phyloP scores from a whole-genome alignment of 2,797 vertebrate genomes.

The Sebastes steindachneri region DNA sequence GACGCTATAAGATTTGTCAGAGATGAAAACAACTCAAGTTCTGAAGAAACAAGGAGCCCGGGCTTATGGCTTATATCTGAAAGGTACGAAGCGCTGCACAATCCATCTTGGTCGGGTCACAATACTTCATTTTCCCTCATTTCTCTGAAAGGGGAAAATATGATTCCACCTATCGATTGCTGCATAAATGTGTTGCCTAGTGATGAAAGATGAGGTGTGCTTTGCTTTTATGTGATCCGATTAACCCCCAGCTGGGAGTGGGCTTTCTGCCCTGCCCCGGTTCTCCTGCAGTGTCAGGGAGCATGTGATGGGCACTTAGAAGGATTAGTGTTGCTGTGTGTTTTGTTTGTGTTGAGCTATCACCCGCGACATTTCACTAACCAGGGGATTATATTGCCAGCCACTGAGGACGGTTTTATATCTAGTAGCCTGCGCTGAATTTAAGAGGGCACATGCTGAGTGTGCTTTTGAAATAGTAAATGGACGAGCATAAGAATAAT shows the following conservation, averaged over 20 bases:
- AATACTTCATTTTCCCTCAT: constrained; percentile 74
- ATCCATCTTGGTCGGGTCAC: constrained; percentile 68
- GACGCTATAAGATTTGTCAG: constrained; percentile 37
- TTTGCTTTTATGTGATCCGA: constrained; percentile 75
- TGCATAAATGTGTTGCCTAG: constrained; percentile 78
- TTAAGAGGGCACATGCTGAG: constrained; percentile 4
- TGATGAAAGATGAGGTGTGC: constrained; percentile 80
- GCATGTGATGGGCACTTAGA: constrained; percentile 69
- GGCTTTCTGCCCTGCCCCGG: constrained; percentile 42
- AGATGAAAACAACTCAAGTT: constrained; percentile 55
- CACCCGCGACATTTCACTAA: constrained; percentile 61
- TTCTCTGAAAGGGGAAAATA: constrained; percentile 79
- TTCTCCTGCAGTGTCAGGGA: constrained; percentile 65
- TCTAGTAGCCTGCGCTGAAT: constrained; percentile 39
- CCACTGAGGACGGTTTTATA: constrained; percentile 30
- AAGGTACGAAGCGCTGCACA: constrained; percentile 35
- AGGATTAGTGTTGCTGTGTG: constrained; percentile 71
- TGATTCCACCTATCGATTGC: constrained; percentile 79
- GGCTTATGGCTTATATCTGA: constrained; percentile 57
- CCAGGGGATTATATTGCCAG: constrained; percentile 48
- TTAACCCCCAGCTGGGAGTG: constrained; percentile 72
- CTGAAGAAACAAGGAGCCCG: constrained; percentile 35
- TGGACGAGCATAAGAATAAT: background rate
- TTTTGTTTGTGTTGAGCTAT: constrained; percentile 68
- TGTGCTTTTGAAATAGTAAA: background rate